Percentiles rank a stretch among this genome's conserved stretches.
Conservation (phyloP, 2,888 invertebrate species). For the Spodoptera picta region DNA sequence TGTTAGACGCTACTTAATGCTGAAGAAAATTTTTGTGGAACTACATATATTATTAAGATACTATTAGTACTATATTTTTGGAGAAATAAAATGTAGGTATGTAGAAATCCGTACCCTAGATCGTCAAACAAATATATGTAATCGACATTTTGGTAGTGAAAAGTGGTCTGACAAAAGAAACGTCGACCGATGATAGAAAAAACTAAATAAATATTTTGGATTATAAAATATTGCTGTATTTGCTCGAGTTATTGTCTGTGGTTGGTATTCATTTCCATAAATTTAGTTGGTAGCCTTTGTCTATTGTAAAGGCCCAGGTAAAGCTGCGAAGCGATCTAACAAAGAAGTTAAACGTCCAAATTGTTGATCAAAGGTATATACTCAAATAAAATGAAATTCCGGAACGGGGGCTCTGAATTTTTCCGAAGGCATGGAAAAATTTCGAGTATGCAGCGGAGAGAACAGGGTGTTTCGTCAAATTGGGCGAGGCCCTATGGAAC, state of each 20-base stretch:
- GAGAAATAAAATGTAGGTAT: no score
- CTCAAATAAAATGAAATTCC: slow-evolving; percentile 26
- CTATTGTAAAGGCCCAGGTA: not conserved
- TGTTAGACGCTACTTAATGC: no score
- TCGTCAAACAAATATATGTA: slow-evolving; percentile 1
- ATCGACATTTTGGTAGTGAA: slow-evolving; percentile 7
- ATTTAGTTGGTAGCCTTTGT: slow-evolving; percentile 4
- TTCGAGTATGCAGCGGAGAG: not conserved
- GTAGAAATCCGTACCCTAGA: no score
- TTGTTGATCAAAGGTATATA: slow-evolving; percentile 2
- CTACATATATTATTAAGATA: no score
- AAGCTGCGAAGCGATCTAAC: slow-evolving; percentile 4
- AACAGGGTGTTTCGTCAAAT: slow-evolving; percentile 5
- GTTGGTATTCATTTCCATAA: slow-evolving; percentile 20
- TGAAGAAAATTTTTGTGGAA: no score
- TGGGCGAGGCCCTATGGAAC: not conserved
- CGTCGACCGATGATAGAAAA: slow-evolving; percentile 1
- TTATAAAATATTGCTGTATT: slow-evolving; percentile 17
- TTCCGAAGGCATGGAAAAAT: slow-evolving; percentile 12
- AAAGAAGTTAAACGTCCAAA: slow-evolving; percentile 12
- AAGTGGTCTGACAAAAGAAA: slow-evolving; percentile 20
- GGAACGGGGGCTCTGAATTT: slow-evolving; percentile 6
- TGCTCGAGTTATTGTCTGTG: slow-evolving; percentile 1
- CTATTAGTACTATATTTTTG: no score
- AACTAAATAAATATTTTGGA: not conserved